phyloP scores from a whole-genome alignment of 2,113 vertebrate genomes.

The Megaptera novaeangliae region DNA sequence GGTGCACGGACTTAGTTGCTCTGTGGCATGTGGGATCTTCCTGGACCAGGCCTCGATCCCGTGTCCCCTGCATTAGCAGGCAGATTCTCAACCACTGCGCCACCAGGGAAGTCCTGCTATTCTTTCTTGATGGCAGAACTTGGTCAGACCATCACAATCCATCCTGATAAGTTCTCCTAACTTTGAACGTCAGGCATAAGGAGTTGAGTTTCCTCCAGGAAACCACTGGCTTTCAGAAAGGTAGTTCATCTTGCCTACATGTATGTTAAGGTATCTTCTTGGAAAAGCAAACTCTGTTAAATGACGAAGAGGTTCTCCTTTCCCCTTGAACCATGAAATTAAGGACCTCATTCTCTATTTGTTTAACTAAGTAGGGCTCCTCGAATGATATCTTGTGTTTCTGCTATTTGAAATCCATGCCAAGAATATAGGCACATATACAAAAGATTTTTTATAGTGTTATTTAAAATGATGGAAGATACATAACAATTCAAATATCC shows the following conservation, averaged over 20 bases:
- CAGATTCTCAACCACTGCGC: too few species aligned
- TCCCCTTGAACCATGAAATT: not conserved
- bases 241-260: not conserved
- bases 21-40: too few species aligned
- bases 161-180: not conserved
- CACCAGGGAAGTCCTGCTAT: not conserved
- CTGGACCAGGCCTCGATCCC: too few species aligned
- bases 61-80: too few species aligned
- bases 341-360: not conserved
- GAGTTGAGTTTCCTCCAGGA: not conserved
- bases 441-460: not conserved
- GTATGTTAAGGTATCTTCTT: not conserved
- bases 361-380: not conserved
- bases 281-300: not conserved
- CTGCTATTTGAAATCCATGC: not conserved
- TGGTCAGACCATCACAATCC: not conserved
- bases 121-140: not conserved
- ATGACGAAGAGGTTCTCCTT: not conserved
- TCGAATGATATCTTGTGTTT: not conserved
- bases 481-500: not conserved
- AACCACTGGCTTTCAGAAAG: not conserved
- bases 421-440: not conserved
- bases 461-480: not conserved
- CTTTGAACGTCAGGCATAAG: not conserved
- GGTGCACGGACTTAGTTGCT: too few species aligned